Percentiles rank a stretch among this genome's conserved stretches.
Conservation (phyloP, 2,888 invertebrate species). For the Chesias legatella region DNA sequence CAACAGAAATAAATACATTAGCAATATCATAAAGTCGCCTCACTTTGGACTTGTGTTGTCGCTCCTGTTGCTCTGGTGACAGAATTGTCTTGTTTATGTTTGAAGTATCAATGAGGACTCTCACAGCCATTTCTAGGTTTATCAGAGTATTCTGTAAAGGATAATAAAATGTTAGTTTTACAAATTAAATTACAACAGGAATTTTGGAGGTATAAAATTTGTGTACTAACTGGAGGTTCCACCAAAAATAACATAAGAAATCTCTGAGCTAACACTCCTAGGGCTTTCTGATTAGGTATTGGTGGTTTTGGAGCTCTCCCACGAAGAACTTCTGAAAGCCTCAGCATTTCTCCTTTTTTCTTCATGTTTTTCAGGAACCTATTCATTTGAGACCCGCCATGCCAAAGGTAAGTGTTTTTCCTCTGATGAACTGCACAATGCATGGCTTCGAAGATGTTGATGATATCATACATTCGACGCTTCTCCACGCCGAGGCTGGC, state of each 20-base stretch:
- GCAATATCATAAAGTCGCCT: constrained; percentile 89
- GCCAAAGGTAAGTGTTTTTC: constrained; percentile 86
- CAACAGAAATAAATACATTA: constrained; percentile 87
- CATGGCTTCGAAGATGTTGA: constrained; percentile 86
- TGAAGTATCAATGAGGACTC: constrained; percentile 79
- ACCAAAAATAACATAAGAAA: constrained; percentile 86
- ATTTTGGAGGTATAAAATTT: constrained; percentile 1
- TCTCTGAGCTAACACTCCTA: constrained; percentile 85
- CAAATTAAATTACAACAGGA: not conserved
- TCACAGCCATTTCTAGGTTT: constrained; percentile 84
- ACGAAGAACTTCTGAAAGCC: constrained; percentile 74
- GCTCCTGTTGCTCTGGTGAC: constrained; percentile 73
- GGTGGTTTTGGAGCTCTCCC: constrained; percentile 70
- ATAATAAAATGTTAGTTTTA: constrained; percentile 10
- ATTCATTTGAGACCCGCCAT: constrained; percentile 82
- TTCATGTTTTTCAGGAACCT: constrained; percentile 82
- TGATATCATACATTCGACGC: constrained; percentile 86
- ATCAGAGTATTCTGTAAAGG: constrained; percentile 80
- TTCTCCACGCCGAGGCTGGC: constrained; percentile 83
- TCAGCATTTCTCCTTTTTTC: constrained; percentile 77
- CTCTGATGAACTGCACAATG: constrained; percentile 84
- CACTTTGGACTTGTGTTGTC: constrained; percentile 84
- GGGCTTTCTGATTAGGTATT: constrained; percentile 82
- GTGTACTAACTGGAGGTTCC: constrained; percentile 78
- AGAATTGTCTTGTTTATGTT: constrained; percentile 72